phyloP scores from a whole-genome alignment of 2,888 invertebrate genomes.

The Aleiodes leptofemur region DNA sequence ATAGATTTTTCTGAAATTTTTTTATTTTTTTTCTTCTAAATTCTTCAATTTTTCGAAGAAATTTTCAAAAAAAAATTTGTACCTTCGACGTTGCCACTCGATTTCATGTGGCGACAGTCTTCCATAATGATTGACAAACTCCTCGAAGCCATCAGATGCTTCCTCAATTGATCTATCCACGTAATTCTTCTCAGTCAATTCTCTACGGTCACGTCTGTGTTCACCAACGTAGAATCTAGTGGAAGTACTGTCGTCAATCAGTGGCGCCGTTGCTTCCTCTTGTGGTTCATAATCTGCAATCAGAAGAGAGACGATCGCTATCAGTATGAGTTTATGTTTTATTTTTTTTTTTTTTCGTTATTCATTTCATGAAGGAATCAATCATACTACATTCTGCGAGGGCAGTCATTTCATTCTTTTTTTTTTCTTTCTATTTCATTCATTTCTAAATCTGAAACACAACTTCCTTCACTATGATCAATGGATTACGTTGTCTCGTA shows the following conservation, averaged over 20 bases:
- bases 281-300: constrained; percentile 61
- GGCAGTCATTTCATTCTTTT: constrained; percentile 16
- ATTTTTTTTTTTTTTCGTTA: too few relatives aligned
- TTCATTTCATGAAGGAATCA: constrained; percentile 9
- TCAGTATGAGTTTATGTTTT: constrained; percentile 10
- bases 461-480: constrained; percentile 23
- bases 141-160: constrained; percentile 49
- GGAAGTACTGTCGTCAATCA: constrained; percentile 60
- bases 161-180: constrained; percentile 53
- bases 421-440: neutral
- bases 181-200: constrained; percentile 59
- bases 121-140: constrained; percentile 53
- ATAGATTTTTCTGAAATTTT: too few relatives aligned
- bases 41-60: neutral
- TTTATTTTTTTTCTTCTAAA: too few relatives aligned
- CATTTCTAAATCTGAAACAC: constrained; percentile 11
- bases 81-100: constrained; percentile 6
- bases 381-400: constrained; percentile 6
- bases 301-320: constrained; percentile 26
- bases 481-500: constrained; percentile 20
- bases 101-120: constrained; percentile 35
- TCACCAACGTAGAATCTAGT: constrained; percentile 60
- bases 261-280: constrained; percentile 52
- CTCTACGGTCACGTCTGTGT: constrained; percentile 61
- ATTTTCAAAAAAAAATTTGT: neutral